These are phyloP conservation scores for Andrena cerasifolii DNA, from an alignment of 1,140 invertebrate species.

Conservation along the genomic window DNA sequence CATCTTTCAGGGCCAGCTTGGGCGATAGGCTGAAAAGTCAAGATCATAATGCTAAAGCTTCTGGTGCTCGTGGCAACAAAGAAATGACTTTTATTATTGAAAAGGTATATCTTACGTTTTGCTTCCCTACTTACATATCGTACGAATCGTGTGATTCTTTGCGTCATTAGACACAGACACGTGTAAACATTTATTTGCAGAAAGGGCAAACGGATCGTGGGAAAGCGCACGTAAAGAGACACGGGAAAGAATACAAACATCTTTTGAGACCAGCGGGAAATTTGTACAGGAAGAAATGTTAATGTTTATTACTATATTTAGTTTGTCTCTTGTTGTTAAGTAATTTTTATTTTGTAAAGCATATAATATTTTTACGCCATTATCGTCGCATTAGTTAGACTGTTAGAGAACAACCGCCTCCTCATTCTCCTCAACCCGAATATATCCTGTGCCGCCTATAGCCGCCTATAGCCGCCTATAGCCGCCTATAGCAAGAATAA, in stretches of 20 bases:
- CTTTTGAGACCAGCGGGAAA: conserved; percentile 86
- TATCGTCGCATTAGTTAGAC: conserved; percentile 7
- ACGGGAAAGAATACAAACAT: conserved; percentile 88
- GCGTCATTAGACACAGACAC: background rate
- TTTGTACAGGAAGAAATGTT: conserved; percentile 70
- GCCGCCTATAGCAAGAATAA: conserved; percentile 23
- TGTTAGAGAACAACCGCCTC: background rate
- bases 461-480: no score
- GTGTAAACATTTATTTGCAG: conserved; percentile 35
- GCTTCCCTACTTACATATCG: background rate
- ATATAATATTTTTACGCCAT: conserved; percentile 3
- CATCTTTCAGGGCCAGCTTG: conserved; percentile 85
- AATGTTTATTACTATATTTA: conserved; percentile 35
- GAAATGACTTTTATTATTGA: conserved; percentile 90
- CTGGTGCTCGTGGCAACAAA: conserved; percentile 86
- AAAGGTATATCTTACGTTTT: conserved; percentile 78
- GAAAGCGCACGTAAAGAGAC: conserved; percentile 82
- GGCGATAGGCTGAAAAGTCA: conserved; percentile 86
- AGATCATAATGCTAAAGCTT: conserved; percentile 83
- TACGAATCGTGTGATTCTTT: conserved; percentile 9
- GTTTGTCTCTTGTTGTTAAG: conserved; percentile 15
- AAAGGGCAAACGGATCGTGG: conserved; percentile 36
- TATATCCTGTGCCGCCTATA: background rate
- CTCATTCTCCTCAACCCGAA: background rate
- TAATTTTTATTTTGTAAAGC: conserved; percentile 39